Evolutionary conservation across 2,888 invertebrate species (phyloP).

Genomic region (Pyrrhosoma nymphula): DNA sequence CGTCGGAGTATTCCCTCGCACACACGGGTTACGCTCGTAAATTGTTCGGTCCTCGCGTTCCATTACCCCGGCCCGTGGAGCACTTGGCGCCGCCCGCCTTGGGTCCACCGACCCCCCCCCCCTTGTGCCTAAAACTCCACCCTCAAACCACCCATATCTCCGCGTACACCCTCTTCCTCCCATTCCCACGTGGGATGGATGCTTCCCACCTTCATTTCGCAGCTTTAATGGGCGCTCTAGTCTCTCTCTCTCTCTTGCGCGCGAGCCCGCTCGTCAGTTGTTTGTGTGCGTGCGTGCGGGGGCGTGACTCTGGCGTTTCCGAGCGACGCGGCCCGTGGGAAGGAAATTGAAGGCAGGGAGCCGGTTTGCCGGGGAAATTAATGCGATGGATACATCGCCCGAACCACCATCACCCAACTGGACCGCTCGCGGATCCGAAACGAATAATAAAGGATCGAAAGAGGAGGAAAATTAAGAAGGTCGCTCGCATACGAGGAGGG

Average conservation of each 20-base stretch:
- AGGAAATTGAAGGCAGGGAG: conserved; percentile 21
- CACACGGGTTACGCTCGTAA: conserved; percentile 28
- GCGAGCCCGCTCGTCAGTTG: not conserved
- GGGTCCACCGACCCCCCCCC: not conserved
- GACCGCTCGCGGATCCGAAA: not conserved
- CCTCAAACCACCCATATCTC: not conserved
- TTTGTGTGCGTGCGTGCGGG: not conserved
- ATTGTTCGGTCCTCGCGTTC: conserved; percentile 19
- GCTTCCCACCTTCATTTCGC: not conserved
- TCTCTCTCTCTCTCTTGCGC: not conserved
- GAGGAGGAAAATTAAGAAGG: not conserved
- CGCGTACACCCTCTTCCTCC: not conserved
- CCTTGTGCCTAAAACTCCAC: not conserved
- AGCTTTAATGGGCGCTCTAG: not conserved
- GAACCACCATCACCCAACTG: not conserved
- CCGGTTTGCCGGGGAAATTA: not conserved
- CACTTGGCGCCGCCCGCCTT: not conserved
- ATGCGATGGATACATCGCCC: not conserved
- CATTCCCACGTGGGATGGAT: not conserved
- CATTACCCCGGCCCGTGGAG: conserved; percentile 23
- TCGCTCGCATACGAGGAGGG: too few relatives aligned
- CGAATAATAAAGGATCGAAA: not conserved
- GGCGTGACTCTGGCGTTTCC: not conserved
- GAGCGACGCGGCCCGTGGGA: not conserved
- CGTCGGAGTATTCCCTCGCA: too few relatives aligned